A percentile compares a stretch with the other conserved stretches of the same genome.
Evolutionary conservation across 2,797 vertebrate genomes (phyloP).

Genomic region (Mus caroli): DNA sequence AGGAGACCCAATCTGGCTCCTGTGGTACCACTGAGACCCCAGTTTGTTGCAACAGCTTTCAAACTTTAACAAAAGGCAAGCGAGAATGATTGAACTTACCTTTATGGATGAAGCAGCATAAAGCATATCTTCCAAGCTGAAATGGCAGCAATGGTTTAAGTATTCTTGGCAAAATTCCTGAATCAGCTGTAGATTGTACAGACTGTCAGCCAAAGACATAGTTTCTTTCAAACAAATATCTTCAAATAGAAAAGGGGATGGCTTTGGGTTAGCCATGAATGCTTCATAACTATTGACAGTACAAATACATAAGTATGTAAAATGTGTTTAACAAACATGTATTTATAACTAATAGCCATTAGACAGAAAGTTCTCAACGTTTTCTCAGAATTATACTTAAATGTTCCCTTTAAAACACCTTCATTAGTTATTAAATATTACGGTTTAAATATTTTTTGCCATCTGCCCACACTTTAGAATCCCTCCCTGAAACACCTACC

Average conservation of each 20-base stretch:
- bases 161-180: slow-evolving; percentile 98
- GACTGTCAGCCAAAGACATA: slow-evolving; percentile 96
- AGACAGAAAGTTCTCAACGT: not conserved
- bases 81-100: slow-evolving; percentile 88
- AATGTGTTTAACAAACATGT: not conserved
- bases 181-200: slow-evolving; percentile 97
- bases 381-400: not conserved
- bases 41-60: not conserved
- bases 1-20: not conserved
- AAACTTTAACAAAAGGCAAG: not conserved
- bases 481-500: slow-evolving; percentile 86
- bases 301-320: not conserved
- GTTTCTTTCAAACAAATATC: slow-evolving; percentile 98
- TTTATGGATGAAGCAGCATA: slow-evolving; percentile 96
- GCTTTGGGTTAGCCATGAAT: not conserved
- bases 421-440: not conserved
- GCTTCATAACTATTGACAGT: not conserved
- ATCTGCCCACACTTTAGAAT: not conserved
- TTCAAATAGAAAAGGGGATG: slow-evolving; percentile 85
- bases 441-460: not conserved
- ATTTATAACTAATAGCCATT: not conserved
- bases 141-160: slow-evolving; percentile 97
- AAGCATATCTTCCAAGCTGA: slow-evolving; percentile 98
- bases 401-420: not conserved
- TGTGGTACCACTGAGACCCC: not conserved